Percentiles rank a stretch among this genome's conserved stretches.
Conservation (phyloP, 2,888 invertebrate species). For the Glaucopsyche alexis region DNA sequence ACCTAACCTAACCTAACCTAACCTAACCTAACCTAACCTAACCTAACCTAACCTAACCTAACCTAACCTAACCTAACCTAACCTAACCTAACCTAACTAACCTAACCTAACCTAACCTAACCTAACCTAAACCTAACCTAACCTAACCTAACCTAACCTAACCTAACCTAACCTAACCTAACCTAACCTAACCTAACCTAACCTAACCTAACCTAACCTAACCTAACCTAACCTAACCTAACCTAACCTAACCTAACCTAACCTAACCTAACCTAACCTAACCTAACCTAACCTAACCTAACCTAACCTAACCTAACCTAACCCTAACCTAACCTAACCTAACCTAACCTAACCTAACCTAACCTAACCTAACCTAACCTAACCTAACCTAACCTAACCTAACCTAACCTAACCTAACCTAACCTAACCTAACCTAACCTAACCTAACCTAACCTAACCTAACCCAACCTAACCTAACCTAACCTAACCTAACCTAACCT, state of each 20-base stretch:
- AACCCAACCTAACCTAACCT: conserved; percentile 38
- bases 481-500: conserved; percentile 38
- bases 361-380: conserved; percentile 35
- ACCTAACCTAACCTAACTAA: conserved; percentile 35
- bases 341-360: conserved; percentile 31
- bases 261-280: conserved; percentile 38
- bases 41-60: conserved; percentile 40
- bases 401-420: conserved; percentile 38
- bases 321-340: conserved; percentile 30
- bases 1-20: conserved; percentile 47
- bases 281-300: conserved; percentile 31
- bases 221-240: conserved; percentile 38
- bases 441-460: conserved; percentile 28
- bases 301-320: conserved; percentile 33
- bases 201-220: conserved; percentile 37
- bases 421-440: conserved; percentile 37
- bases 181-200: conserved; percentile 36
- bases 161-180: conserved; percentile 37
- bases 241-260: conserved; percentile 39
- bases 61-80: conserved; percentile 37
- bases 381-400: conserved; percentile 37
- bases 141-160: conserved; percentile 36
- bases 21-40: conserved; percentile 42
- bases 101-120: conserved; percentile 37
- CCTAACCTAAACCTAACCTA: conserved; percentile 31